phyloP scores from a whole-genome alignment of 2,113 vertebrate genomes.

The Patagioenas fasciata region DNA sequence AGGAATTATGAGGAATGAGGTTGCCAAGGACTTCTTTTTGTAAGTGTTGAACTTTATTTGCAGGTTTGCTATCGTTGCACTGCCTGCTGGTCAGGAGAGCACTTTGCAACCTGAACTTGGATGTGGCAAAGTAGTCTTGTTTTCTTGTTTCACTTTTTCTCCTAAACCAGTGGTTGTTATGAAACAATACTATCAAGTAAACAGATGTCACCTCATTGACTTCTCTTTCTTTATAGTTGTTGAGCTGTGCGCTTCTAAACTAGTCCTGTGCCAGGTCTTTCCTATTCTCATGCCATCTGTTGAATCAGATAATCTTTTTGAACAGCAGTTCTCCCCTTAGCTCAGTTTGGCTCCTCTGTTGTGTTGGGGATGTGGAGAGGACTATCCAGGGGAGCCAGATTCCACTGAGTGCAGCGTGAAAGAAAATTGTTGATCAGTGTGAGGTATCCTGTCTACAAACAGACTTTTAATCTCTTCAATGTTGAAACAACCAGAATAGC shows the following conservation, averaged over 20 bases:
- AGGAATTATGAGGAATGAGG: background rate
- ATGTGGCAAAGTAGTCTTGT: background rate
- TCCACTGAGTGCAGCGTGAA: background rate
- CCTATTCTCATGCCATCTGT: slow-evolving; percentile 29
- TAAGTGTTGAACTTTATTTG: background rate
- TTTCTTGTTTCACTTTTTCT: background rate
- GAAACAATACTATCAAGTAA: background rate
- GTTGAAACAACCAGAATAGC: background rate
- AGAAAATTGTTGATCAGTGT: background rate
- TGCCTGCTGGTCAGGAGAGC: background rate
- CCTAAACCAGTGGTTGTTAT: background rate
- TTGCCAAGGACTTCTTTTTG: background rate
- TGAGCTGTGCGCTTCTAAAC: slow-evolving; percentile 23
- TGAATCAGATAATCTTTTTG: slow-evolving; percentile 8
- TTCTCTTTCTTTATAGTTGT: background rate
- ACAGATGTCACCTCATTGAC: background rate
- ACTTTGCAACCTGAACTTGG: background rate
- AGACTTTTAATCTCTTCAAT: background rate
- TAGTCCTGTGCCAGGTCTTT: background rate
- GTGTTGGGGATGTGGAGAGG: background rate
- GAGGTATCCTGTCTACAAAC: background rate
- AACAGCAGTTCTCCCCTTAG: background rate
- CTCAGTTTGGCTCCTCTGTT: background rate
- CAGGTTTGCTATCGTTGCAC: background rate
- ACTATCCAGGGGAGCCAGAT: background rate